Base-by-base conservation (phyloP, 1,140 invertebrate species). In the Papilio polyxenes region DNA sequence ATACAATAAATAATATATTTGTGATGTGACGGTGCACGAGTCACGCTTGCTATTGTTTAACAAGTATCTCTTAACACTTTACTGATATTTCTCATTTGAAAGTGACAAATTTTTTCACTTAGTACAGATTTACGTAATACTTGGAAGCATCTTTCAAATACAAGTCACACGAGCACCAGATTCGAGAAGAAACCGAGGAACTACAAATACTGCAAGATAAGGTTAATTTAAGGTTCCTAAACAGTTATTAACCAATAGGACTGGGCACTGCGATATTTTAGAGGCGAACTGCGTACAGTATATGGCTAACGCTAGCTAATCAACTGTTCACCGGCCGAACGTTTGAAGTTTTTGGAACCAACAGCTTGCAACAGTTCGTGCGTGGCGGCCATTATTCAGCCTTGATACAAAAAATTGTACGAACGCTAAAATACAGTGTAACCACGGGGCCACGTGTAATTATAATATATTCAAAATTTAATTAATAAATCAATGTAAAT, bases 61-160 rank as follows among this genome's bases (percentile, higher is more conserved):
- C 62, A 65, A 59, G 56, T 59, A 59, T 9, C 56, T 59, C 56
- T n/a, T 59, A 20, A 59, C 62, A 65, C 62, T 23, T 65, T 23
- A 31, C 62, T 65, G 62, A 65, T 65, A 65, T 31, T 10, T 65
- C 62, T 31, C 62, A 8, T 65, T 65, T 65, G 62, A 65, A 65
- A 65, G 23, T 65, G 62, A 65, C 62, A 65, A 65, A 10, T 65
- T 20, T 65, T 65, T 23, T 65, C 62, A 65, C 20, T 65, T 31
- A 65, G 20, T 59, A 59, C 56, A 17, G 56, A n/a, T 59, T n/a
- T 59, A 59, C 56, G 56, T 59, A 6, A 59, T 59, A 53, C 40
- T 44, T 44, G 40, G 40, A 44, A 44, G 40, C 7, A 44, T 44
- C 40, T n/a, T n/a, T n/a, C n/a, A n/a, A n/a, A n/a, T n/a, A 44